Evolutionary conservation across 2,888 invertebrate species (phyloP).

Genomic region (Hirtodrosophila cameraria): DNA sequence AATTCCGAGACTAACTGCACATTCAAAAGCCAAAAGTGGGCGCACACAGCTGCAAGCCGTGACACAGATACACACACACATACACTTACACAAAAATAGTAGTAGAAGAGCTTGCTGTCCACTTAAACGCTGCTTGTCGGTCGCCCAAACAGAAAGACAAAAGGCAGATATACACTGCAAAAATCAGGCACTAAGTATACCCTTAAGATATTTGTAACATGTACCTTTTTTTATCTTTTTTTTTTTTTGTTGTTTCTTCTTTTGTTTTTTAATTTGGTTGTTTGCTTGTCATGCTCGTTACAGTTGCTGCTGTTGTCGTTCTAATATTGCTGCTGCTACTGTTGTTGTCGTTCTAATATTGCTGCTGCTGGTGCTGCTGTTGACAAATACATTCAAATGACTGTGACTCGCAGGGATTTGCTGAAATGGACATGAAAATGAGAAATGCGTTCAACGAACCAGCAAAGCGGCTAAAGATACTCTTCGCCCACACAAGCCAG

Average conservation of each 20-base stretch:
- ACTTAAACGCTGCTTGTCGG: constrained; percentile 54
- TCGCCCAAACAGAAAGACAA: constrained; percentile 53
- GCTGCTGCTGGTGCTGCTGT: constrained; percentile 34
- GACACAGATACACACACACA: constrained; percentile 29
- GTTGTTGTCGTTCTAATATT: constrained; percentile 26
- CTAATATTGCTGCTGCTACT: constrained; percentile 29
- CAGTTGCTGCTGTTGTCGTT: constrained; percentile 10
- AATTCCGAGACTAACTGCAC: constrained; percentile 69
- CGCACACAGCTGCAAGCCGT: constrained; percentile 47
- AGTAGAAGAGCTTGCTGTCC: constrained; percentile 43
- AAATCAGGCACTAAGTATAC: constrained; percentile 75
- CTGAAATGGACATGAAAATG: constrained; percentile 78
- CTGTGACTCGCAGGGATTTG: constrained; percentile 42
- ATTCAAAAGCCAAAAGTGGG: constrained; percentile 64
- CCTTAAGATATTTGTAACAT: constrained; percentile 75
- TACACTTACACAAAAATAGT: background rate
- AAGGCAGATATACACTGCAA: constrained; percentile 64
- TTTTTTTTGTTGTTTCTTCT: constrained; percentile 8
- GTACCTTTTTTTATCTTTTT: constrained; percentile 14
- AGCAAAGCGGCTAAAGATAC: constrained; percentile 65
- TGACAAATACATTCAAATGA: constrained; percentile 75
- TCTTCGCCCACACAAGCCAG: constrained; percentile 27
- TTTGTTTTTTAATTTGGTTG: constrained; percentile 71
- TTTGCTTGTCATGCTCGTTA: constrained; percentile 68
- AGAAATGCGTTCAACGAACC: constrained; percentile 80